Percentiles rank a stretch among this genome's conserved stretches.
Evolutionary conservation across 1,140 invertebrate species (phyloP).

Genomic region (fruit fly (Drosophila melanogaster)): DNA sequence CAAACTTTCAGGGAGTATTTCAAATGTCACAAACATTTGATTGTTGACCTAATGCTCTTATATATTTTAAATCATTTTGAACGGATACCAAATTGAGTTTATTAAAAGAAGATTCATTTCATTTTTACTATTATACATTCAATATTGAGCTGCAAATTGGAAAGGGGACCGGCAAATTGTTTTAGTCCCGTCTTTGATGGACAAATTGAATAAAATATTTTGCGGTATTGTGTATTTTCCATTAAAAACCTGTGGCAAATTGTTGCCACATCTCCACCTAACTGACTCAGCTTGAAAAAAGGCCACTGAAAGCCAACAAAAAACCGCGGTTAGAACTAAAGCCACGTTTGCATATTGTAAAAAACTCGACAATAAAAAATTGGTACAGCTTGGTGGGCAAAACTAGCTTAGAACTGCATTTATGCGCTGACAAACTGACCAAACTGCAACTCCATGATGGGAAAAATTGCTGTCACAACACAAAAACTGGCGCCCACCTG

Average conservation of each 20-base stretch:
- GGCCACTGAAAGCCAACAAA: slow-evolving; percentile 47
- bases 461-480: slow-evolving; percentile 78
- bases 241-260: slow-evolving; percentile 73
- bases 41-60: not conserved
- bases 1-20: not conserved
- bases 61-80: not conserved
- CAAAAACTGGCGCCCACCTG: slow-evolving; percentile 49
- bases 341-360: slow-evolving; percentile 70
- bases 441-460: slow-evolving; percentile 60
- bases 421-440: slow-evolving; percentile 78
- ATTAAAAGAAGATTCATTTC: slow-evolving; percentile 3
- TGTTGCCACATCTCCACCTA: slow-evolving; percentile 39
- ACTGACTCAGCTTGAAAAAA: slow-evolving; percentile 22
- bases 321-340: slow-evolving; percentile 30
- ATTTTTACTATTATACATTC: not conserved
- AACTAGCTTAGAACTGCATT: slow-evolving; percentile 79
- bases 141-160: not conserved
- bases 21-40: not conserved
- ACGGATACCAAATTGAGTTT: slow-evolving; percentile 1
- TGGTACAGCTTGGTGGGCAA: slow-evolving; percentile 17
- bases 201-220: slow-evolving; percentile 74
- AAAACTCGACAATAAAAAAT: slow-evolving; percentile 38
- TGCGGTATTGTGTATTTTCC: slow-evolving; percentile 66
- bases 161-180: slow-evolving; percentile 15
- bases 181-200: slow-evolving; percentile 22